Conservation (phyloP, 2,797 vertebrate species). For the Kryptopterus vitreolus region DNA sequence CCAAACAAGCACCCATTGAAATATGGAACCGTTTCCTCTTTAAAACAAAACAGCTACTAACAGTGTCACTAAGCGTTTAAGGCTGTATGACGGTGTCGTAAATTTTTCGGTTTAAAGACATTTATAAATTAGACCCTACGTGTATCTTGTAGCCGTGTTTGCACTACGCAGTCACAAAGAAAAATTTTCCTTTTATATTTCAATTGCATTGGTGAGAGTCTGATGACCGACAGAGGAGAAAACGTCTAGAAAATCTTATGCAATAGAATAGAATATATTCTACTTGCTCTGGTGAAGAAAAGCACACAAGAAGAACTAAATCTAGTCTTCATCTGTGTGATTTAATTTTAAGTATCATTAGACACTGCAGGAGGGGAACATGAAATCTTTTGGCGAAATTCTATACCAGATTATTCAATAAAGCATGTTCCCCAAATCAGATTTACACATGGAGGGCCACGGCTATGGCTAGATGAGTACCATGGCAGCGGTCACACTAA, state of each 20-base stretch:
- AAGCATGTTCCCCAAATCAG: neutral
- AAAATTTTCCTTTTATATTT: neutral
- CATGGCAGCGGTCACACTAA: neutral
- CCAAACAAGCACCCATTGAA: neutral
- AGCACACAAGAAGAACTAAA: neutral
- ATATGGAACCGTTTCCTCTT: neutral
- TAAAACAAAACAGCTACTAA: neutral
- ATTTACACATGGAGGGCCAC: neutral
- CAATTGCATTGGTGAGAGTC: neutral
- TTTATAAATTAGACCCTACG: neutral
- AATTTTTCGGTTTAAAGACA: neutral
- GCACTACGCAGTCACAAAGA: neutral
- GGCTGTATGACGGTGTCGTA: neutral
- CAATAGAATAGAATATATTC: neutral
- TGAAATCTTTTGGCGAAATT: constrained; percentile 1
- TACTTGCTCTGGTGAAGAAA: neutral
- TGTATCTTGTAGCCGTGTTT: neutral
- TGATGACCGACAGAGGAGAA: neutral
- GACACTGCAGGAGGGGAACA: neutral
- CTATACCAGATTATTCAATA: neutral
- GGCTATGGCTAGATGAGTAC: neutral
- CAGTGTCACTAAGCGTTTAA: neutral
- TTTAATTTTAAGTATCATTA: neutral
- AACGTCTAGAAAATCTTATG: neutral
- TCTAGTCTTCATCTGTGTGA: neutral